Conservation (phyloP, 1,140 invertebrate species). For the Telenomus remus region DNA sequence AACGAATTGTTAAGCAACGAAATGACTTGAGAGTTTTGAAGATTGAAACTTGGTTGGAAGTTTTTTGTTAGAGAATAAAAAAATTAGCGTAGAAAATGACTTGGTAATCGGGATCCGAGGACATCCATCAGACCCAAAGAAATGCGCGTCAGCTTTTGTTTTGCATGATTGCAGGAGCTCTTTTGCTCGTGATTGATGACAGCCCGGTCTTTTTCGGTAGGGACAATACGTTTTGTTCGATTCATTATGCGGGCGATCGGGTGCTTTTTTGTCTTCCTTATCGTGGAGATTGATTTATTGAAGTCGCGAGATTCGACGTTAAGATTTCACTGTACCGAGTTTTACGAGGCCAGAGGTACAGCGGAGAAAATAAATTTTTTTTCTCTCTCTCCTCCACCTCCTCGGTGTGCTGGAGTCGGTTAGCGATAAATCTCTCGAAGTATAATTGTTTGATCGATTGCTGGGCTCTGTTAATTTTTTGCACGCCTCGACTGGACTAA, state of each 20-base stretch:
- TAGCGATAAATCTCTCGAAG: conserved; percentile 29
- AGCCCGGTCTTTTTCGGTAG: conserved; percentile 30
- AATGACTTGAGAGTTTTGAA: too few relatives aligned
- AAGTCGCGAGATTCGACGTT: conserved; percentile 26
- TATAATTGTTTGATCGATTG: conserved; percentile 45
- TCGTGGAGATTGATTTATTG: conserved; percentile 39
- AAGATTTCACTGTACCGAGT: conserved; percentile 23
- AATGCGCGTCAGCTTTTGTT: conserved; percentile 38
- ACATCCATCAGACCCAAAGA: conserved; percentile 43
- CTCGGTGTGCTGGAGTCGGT: not conserved
- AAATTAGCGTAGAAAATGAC: conserved; percentile 26
- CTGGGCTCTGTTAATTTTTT: not conserved
- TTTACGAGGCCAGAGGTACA: not conserved
- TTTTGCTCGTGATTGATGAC: conserved; percentile 41
- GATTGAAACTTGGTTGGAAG: too few relatives aligned
- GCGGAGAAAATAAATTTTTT: conserved; percentile 37
- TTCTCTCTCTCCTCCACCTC: not conserved
- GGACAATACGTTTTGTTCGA: conserved; percentile 50
- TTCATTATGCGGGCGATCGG: conserved; percentile 45
- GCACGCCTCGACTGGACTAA: too few relatives aligned
- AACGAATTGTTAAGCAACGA: too few relatives aligned
- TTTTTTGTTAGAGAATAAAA: conserved; percentile 7
- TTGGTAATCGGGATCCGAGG: conserved; percentile 41
- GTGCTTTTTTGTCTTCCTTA: conserved; percentile 16
- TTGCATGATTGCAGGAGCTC: conserved; percentile 41